Evolutionary conservation across 2,797 vertebrate species (phyloP).

Genomic region (Hephaestus fuliginosus): DNA sequence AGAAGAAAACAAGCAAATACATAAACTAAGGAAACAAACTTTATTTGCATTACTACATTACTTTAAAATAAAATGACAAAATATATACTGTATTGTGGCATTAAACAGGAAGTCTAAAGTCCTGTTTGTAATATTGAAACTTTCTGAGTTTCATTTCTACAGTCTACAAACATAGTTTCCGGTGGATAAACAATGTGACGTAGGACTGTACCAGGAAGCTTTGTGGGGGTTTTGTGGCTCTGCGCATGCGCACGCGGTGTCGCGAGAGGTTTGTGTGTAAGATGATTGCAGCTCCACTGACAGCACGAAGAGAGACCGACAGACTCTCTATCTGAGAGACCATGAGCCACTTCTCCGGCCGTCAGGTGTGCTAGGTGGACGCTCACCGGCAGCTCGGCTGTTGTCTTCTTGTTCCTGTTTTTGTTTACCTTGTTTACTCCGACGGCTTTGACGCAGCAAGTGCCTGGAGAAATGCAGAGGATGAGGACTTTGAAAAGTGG

Average conservation of each 20-base stretch:
- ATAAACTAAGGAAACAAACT: neutral
- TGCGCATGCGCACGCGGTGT: conserved; percentile 45
- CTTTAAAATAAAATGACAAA: neutral
- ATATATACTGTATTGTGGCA: neutral
- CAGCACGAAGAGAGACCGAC: neutral
- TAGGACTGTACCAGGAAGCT: conserved; percentile 2
- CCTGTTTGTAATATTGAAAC: neutral
- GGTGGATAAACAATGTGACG: neutral
- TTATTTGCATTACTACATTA: neutral
- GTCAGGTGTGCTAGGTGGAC: neutral
- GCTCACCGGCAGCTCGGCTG: neutral
- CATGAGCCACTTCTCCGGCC: conserved; percentile 21
- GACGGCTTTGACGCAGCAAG: neutral
- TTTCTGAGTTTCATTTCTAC: conserved; percentile 21
- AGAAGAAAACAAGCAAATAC: neutral
- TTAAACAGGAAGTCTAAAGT: neutral
- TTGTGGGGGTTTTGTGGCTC: rapidly evolving
- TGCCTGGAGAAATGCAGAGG: conserved; percentile 70
- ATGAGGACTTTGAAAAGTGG: conserved; percentile 59
- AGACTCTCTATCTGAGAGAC: neutral
- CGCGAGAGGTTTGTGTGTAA: neutral
- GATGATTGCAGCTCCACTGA: neutral
- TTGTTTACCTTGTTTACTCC: neutral
- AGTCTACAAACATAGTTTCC: neutral
- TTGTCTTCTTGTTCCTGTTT: neutral